Evolutionary conservation across 2,797 vertebrate species (phyloP).

Genomic region (Paratrypauchen microcephalus): DNA sequence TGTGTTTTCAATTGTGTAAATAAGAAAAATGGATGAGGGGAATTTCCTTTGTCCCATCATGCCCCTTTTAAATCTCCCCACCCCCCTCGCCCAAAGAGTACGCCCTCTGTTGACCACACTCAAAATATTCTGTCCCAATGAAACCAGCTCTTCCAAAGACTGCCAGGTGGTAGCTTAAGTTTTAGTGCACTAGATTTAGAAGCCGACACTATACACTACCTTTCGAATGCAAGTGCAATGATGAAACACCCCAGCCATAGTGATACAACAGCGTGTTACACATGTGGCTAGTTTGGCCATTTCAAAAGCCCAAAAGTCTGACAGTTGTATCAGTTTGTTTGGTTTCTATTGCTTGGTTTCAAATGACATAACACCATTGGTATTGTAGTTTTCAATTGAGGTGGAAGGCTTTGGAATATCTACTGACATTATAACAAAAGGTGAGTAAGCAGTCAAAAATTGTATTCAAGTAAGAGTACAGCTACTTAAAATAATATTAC

Average conservation of each 20-base stretch:
- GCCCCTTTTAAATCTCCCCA: conserved; percentile 14
- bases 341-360: not conserved
- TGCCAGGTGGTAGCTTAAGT: conserved; percentile 60
- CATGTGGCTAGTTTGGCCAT: not conserved
- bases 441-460: no score
- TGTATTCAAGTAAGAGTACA: no score
- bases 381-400: not conserved
- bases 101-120: conserved; percentile 18
- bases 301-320: conserved; percentile 8
- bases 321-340: conserved; percentile 26
- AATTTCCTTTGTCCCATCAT: conserved; percentile 58
- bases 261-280: conserved; percentile 24
- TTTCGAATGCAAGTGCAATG: conserved; percentile 85
- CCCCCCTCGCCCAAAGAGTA: conserved; percentile 55
- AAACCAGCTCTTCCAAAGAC: conserved; percentile 84
- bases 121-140: conserved; percentile 50
- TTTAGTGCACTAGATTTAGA: conserved; percentile 82
- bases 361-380: not conserved
- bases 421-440: no score
- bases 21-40: conserved; percentile 71
- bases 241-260: conserved; percentile 55
- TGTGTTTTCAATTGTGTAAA: conserved; percentile 72
- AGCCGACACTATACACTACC: conserved; percentile 75
- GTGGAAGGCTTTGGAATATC: no score
- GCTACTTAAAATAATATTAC: no score